Percentiles rank a stretch among this genome's conserved stretches.
These are phyloP conservation scores for Solenopsis fugax DNA, from an alignment of 1,140 invertebrate genomes.

Conservation along the genomic window DNA sequence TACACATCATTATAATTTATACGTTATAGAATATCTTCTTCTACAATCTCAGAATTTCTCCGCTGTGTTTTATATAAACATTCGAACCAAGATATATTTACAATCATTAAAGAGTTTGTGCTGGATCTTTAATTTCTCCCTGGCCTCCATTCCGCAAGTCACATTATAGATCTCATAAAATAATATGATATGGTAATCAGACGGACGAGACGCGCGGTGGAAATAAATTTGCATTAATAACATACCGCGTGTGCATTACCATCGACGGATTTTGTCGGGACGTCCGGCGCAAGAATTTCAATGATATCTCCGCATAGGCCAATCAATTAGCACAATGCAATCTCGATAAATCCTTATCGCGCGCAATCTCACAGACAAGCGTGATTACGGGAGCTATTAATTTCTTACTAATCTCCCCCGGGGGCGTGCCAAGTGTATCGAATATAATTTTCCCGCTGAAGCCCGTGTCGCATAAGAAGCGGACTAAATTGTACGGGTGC, in stretches of 20 bases:
- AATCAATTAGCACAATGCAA: slow-evolving; percentile 44
- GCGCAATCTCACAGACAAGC: slow-evolving; percentile 27
- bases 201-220: neutral
- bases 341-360: slow-evolving; percentile 45
- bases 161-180: neutral
- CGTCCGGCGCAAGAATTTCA: slow-evolving; percentile 16
- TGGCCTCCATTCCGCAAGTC: neutral
- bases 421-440: slow-evolving; percentile 37
- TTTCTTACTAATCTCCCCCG: slow-evolving; percentile 47
- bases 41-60: slow-evolving; percentile 8
- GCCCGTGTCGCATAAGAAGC: slow-evolving; percentile 42
- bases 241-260: neutral
- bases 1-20: slow-evolving; percentile 46
- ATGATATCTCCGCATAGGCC: slow-evolving; percentile 7
- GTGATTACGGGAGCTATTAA: slow-evolving; percentile 54
- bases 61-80: slow-evolving; percentile 1
- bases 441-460: slow-evolving; percentile 46
- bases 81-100: slow-evolving; percentile 4
- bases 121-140: neutral
- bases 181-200: slow-evolving; percentile 4
- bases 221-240: slow-evolving; percentile 35
- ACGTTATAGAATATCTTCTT: slow-evolving; percentile 48
- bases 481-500: slow-evolving; percentile 32
- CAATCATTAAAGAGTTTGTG: neutral
- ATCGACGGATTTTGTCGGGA: slow-evolving; percentile 10